phyloP scores from a whole-genome alignment of 2,888 invertebrate genomes.

The Melieria picta region DNA sequence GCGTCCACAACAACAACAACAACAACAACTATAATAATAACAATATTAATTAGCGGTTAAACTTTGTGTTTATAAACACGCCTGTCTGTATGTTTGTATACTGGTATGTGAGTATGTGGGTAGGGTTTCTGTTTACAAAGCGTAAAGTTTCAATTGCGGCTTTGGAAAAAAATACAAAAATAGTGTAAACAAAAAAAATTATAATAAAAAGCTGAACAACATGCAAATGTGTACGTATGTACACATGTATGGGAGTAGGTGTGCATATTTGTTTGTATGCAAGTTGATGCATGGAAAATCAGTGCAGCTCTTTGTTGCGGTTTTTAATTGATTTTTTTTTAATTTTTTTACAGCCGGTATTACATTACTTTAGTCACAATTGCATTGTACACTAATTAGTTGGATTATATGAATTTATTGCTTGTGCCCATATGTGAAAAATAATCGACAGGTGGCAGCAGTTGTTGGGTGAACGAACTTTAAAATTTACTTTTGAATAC shows the following conservation, averaged over 20 bases:
- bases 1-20: conserved; percentile 13
- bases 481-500: too few relatives aligned
- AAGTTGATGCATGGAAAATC: too few relatives aligned
- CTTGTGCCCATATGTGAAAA: too few relatives aligned
- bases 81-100: background rate
- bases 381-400: too few relatives aligned
- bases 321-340: too few relatives aligned
- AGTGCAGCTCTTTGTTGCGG: too few relatives aligned
- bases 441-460: too few relatives aligned
- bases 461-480: too few relatives aligned
- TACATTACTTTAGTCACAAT: too few relatives aligned
- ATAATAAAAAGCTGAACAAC: background rate
- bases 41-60: conserved; percentile 29
- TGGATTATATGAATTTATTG: too few relatives aligned
- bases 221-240: background rate
- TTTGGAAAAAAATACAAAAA: conserved; percentile 8
- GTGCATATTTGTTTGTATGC: too few relatives aligned
- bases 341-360: too few relatives aligned
- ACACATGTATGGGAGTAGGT: background rate
- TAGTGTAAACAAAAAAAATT: background rate
- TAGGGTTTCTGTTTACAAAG: background rate
- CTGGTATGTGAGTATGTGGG: background rate
- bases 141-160: background rate
- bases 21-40: conserved; percentile 18
- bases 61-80: conserved; percentile 5